Conservation (phyloP, 2,113 vertebrate species). For the Microcebus ravelobensis region DNA sequence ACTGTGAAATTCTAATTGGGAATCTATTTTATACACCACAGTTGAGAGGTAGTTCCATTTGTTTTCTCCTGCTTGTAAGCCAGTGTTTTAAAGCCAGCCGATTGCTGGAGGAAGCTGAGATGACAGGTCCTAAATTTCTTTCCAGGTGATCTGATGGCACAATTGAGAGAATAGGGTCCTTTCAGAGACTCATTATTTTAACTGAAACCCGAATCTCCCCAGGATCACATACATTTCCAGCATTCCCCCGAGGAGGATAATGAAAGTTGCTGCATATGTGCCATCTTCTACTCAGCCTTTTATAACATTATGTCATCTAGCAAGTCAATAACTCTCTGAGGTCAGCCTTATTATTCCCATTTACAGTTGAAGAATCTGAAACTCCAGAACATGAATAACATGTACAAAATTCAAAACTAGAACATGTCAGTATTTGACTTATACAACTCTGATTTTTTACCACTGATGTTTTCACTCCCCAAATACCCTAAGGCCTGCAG, state of each 20-base stretch:
- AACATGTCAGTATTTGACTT: neutral
- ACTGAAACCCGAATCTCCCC: neutral
- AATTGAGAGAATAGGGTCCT: neutral
- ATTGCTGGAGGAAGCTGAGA: neutral
- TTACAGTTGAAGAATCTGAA: neutral
- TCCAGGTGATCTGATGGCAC: neutral
- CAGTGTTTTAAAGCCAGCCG: neutral
- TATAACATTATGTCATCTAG: neutral
- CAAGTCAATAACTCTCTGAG: neutral
- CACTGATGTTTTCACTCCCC: rapidly evolving
- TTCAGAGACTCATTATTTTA: neutral
- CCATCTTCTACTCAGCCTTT: neutral
- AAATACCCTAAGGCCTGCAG: neutral
- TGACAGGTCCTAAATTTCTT: neutral
- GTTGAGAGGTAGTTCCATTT: slow-evolving; percentile 29
- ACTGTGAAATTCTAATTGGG: slow-evolving; percentile 23
- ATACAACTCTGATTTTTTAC: neutral
- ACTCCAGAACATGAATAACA: neutral
- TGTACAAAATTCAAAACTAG: neutral
- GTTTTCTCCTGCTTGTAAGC: slow-evolving; percentile 23
- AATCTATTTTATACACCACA: slow-evolving; percentile 45
- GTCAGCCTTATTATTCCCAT: rapidly evolving
- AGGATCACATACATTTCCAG: neutral
- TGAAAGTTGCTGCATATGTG: neutral
- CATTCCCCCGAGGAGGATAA: neutral